Conservation (phyloP, 2,113 vertebrate species). For the Ciconia maguari region DNA sequence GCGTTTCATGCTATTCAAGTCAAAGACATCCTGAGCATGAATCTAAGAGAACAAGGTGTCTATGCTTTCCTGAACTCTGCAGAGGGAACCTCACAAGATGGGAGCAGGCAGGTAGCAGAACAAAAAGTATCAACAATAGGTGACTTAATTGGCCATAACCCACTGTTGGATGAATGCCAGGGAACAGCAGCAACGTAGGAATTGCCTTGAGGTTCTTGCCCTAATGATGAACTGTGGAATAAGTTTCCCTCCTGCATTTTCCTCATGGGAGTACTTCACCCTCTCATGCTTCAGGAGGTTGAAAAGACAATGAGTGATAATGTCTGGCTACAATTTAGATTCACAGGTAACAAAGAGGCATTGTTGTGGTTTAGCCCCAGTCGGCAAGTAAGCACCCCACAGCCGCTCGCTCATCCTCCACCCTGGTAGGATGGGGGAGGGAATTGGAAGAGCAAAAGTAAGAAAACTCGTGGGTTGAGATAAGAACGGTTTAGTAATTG, state of each 20-base stretch:
- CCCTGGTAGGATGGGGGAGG: too few species aligned
- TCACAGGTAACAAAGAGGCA: neutral
- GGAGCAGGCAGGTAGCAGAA: neutral
- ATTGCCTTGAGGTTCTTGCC: neutral
- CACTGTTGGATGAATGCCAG: neutral
- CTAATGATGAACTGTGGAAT: neutral
- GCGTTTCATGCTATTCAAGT: neutral
- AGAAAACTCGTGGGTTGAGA: too few species aligned
- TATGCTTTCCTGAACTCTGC: neutral
- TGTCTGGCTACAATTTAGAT: neutral
- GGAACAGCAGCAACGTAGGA: neutral
- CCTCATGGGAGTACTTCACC: neutral
- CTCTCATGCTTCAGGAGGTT: neutral
- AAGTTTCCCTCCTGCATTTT: neutral
- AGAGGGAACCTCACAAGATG: neutral
- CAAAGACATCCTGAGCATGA: neutral
- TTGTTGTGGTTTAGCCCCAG: too few species aligned
- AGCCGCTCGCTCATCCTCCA: too few species aligned
- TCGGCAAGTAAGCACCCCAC: too few species aligned
- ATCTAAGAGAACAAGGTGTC: neutral
- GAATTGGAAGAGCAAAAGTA: too few species aligned
- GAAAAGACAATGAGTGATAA: neutral
- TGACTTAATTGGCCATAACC: neutral
- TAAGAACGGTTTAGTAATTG: too few species aligned
- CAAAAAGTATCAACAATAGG: neutral